Conservation (phyloP, 2,888 invertebrate species). For the Hedya salicella region DNA sequence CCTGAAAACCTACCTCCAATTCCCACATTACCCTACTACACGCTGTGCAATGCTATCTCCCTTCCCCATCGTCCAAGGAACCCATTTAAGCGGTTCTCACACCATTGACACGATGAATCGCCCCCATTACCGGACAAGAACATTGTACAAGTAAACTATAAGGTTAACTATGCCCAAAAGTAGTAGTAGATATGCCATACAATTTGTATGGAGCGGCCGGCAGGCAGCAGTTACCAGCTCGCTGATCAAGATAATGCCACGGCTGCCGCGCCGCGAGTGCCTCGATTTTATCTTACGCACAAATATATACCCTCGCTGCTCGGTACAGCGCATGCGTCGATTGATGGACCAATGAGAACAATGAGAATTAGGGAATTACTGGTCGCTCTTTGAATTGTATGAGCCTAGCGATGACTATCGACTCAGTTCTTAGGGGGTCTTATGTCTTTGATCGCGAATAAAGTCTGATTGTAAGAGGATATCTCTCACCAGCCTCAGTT, state of each 20-base stretch:
- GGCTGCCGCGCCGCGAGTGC: slow-evolving; percentile 70
- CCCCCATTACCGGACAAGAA: slow-evolving; percentile 74
- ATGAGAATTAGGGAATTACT: slow-evolving; percentile 65
- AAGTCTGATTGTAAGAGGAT: slow-evolving; percentile 16
- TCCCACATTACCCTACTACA: slow-evolving; percentile 58
- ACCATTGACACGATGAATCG: slow-evolving; percentile 74
- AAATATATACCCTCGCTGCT: slow-evolving; percentile 68
- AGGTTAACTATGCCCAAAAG: slow-evolving; percentile 84
- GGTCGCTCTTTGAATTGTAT: slow-evolving; percentile 38
- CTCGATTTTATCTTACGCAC: slow-evolving; percentile 71
- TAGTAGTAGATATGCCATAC: slow-evolving; percentile 80
- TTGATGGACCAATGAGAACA: slow-evolving; percentile 80
- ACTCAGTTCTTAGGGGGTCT: slow-evolving; percentile 20
- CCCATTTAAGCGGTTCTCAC: slow-evolving; percentile 66
- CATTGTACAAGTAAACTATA: slow-evolving; percentile 77
- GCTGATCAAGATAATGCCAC: slow-evolving; percentile 76
- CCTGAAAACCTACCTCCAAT: slow-evolving; percentile 47
- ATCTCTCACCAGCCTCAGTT: slow-evolving; percentile 4
- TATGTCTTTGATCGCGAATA: slow-evolving; percentile 20
- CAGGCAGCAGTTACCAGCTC: slow-evolving; percentile 70
- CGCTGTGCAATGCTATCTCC: slow-evolving; percentile 55
- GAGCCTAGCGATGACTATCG: slow-evolving; percentile 38
- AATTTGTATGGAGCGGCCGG: slow-evolving; percentile 83
- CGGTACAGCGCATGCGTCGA: slow-evolving; percentile 69
- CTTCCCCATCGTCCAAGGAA: slow-evolving; percentile 52